A percentile compares a stretch with the other conserved stretches of the same genome.
phyloP scores from a whole-genome alignment of 2,888 invertebrate species.

The Plusia festucae region DNA sequence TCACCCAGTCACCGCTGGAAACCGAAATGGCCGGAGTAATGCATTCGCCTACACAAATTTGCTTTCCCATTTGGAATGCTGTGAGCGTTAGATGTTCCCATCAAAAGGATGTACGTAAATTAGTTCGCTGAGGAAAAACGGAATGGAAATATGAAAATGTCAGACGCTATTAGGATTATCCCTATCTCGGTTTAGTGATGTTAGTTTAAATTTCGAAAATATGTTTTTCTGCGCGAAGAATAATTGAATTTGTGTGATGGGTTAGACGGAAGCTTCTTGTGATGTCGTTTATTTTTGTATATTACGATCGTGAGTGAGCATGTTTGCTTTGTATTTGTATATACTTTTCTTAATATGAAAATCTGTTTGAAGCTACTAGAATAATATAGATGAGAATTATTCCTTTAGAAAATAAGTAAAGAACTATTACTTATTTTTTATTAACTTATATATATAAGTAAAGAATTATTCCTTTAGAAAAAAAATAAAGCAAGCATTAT shows the following conservation, averaged over 20 bases:
- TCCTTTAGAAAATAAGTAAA: too few species aligned
- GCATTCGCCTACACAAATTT: conserved; percentile 63
- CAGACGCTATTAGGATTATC: conserved; percentile 55
- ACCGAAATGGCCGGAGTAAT: conserved; percentile 62
- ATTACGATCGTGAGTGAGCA: not conserved
- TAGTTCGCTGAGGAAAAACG: conserved; percentile 56
- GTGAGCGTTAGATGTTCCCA: conserved; percentile 44
- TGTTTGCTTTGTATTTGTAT: not conserved
- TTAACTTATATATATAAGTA: too few species aligned
- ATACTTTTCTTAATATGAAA: too few species aligned
- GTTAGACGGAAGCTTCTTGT: conserved; percentile 13
- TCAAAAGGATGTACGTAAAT: conserved; percentile 59
- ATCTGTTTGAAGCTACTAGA: not conserved
- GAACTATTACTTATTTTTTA: too few species aligned
- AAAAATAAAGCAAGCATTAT: too few species aligned
- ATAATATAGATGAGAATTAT: too few species aligned
- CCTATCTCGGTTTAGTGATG: conserved; percentile 49
- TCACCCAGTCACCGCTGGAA: conserved; percentile 34
- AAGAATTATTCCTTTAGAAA: too few species aligned
- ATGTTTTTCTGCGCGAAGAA: conserved; percentile 35
- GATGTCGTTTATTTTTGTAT: conserved; percentile 9
- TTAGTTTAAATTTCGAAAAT: conserved; percentile 50
- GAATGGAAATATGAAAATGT: conserved; percentile 56
- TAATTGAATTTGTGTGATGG: conserved; percentile 43
- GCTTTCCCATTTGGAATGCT: conserved; percentile 55